These are phyloP conservation scores for Epinephelus cyanopodus DNA, from an alignment of 2,113 vertebrate species.

Conservation along the genomic window DNA sequence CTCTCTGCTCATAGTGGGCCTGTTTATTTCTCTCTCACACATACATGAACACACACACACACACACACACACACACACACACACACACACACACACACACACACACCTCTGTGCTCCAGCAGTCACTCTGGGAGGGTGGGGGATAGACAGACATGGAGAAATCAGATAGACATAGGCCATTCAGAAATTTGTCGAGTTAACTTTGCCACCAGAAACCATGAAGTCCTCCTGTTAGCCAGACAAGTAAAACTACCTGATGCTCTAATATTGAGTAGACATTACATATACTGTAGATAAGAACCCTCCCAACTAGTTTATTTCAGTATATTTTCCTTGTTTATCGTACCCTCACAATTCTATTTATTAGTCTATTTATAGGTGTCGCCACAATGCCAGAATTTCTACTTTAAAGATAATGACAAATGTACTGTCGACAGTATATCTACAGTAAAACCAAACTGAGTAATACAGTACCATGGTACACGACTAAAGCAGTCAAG, in stretches of 20 bases:
- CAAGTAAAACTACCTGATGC: background rate
- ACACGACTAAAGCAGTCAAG: background rate
- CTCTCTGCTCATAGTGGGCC: slow-evolving; percentile 49
- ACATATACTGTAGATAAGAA: background rate
- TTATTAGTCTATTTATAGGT: background rate
- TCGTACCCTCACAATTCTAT: background rate
- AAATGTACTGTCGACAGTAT: background rate
- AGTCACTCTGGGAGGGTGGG: background rate
- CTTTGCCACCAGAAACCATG: background rate
- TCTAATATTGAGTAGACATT: background rate
- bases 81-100: background rate
- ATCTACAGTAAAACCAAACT: background rate
- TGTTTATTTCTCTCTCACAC: slow-evolving; percentile 48
- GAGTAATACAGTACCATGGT: background rate
- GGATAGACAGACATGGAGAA: background rate
- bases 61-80: background rate
- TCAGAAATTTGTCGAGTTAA: background rate
- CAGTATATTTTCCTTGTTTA: background rate
- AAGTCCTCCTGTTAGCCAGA: background rate
- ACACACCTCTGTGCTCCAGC: background rate
- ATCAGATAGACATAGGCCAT: background rate
- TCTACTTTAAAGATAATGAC: background rate
- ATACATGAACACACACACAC: slow-evolving; percentile 9
- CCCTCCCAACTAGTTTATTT: no score
- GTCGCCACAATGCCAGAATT: background rate